A percentile compares a stretch with the other conserved stretches of the same genome.
Evolutionary conservation across 1,140 invertebrate genomes (phyloP).

Genomic region (Contarinia nasturtii): DNA sequence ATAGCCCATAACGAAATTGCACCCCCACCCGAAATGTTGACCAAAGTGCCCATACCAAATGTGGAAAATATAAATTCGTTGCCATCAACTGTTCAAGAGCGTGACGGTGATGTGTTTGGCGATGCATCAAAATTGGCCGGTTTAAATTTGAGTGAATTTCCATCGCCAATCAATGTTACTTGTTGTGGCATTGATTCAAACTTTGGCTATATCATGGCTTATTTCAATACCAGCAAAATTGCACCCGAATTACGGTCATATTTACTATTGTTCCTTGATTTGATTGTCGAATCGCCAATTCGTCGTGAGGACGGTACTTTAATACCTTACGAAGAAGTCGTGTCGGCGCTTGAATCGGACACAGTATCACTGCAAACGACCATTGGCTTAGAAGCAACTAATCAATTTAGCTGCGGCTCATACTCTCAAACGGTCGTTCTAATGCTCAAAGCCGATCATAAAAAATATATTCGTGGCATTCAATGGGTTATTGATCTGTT

Average conservation of each 20-base stretch:
- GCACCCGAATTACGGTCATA: constrained; percentile 39
- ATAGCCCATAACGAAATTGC: constrained; percentile 55
- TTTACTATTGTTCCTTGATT: constrained; percentile 49
- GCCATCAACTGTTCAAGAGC: constrained; percentile 33
- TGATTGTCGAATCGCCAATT: constrained; percentile 45
- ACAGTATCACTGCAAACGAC: constrained; percentile 35
- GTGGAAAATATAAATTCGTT: constrained; percentile 49
- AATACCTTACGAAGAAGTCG: constrained; percentile 49
- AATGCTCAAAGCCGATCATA: constrained; percentile 41
- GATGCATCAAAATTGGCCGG: constrained; percentile 29
- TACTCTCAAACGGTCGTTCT: constrained; percentile 38
- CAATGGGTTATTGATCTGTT: constrained; percentile 59
- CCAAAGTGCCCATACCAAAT: constrained; percentile 45
- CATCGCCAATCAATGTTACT: constrained; percentile 28
- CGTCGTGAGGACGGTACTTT: constrained; percentile 31
- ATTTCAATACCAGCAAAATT: constrained; percentile 47
- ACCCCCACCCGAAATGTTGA: constrained; percentile 44
- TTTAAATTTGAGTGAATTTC: constrained; percentile 43
- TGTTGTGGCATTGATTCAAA: constrained; percentile 61
- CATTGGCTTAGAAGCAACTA: constrained; percentile 34
- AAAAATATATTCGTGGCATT: constrained; percentile 55
- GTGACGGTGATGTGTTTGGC: constrained; percentile 21
- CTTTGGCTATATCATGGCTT: constrained; percentile 42
- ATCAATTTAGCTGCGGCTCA: constrained; percentile 36
- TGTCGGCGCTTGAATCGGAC: constrained; percentile 54